Percentiles rank a stretch among this genome's conserved stretches.
Evolutionary conservation across 2,797 vertebrate species (phyloP).

Genomic region (Enteromius trimaculatus): DNA sequence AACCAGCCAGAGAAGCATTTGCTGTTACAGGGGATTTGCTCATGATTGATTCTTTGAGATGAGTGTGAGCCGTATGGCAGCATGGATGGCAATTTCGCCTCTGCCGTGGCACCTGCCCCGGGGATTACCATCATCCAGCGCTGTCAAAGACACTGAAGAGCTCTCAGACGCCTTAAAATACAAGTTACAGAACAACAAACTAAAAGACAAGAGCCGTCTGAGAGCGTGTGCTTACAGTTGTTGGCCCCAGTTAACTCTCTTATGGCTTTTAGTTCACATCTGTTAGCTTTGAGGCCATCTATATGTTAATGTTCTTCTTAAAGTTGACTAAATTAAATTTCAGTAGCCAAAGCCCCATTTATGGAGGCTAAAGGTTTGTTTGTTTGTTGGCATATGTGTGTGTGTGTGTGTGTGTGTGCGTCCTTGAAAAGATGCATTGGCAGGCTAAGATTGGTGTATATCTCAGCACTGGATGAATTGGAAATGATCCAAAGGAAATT

Average conservation of each 20-base stretch:
- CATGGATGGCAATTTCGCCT: slow-evolving; percentile 18
- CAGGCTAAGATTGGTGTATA: slow-evolving; percentile 49
- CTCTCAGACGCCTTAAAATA: slow-evolving; percentile 24
- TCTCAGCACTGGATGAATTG: slow-evolving; percentile 58
- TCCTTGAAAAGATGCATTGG: slow-evolving; percentile 57
- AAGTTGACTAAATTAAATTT: slow-evolving; percentile 15
- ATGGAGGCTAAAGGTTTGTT: slow-evolving; percentile 31
- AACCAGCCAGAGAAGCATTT: slow-evolving; percentile 17
- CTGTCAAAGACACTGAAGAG: slow-evolving; percentile 38
- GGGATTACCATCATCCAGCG: slow-evolving; percentile 36
- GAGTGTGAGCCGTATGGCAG: background rate
- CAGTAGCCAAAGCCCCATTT: slow-evolving; percentile 16
- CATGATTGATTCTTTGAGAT: slow-evolving; percentile 22
- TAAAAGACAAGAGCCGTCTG: too few species aligned
- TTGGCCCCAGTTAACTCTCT: background rate
- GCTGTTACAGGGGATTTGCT: slow-evolving; percentile 31
- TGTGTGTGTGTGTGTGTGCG: slow-evolving; percentile 34
- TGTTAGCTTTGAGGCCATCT: slow-evolving; percentile 18
- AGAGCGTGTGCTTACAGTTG: slow-evolving; percentile 1
- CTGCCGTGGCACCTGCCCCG: slow-evolving; percentile 12
- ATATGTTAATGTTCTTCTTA: slow-evolving; percentile 21
- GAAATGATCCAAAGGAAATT: slow-evolving; percentile 63
- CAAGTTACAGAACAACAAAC: slow-evolving; percentile 4
- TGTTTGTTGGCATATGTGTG: background rate
- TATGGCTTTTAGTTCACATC: background rate